These are phyloP conservation scores for Anoplophora glabripennis DNA, from an alignment of 1,140 invertebrate species.

Conservation along the genomic window DNA sequence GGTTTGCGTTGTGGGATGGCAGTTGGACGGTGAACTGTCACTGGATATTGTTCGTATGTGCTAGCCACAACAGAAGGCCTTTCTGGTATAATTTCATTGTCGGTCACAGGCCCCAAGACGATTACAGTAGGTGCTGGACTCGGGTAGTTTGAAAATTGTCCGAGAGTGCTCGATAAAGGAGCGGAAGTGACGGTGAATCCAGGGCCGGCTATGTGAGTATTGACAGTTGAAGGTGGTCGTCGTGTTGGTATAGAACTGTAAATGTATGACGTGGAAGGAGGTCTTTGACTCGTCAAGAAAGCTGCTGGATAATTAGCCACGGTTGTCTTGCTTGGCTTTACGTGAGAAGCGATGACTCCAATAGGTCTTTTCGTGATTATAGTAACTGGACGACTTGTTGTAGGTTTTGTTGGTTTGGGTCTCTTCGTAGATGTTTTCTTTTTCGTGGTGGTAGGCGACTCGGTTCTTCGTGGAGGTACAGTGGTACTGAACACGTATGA, in stretches of 20 bases:
- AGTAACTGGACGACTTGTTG: conserved; percentile 19
- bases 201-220: conserved; percentile 30
- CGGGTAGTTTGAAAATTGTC: conserved; percentile 37
- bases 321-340: conserved; percentile 23
- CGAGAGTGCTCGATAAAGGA: conserved; percentile 16
- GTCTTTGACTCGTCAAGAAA: conserved; percentile 38
- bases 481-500: conserved; percentile 59
- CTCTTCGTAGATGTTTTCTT: conserved; percentile 12
- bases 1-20: conserved; percentile 47
- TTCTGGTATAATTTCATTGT: conserved; percentile 31
- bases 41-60: conserved; percentile 15
- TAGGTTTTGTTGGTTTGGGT: conserved; percentile 15
- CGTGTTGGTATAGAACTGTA: conserved; percentile 54
- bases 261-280: conserved; percentile 59
- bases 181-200: conserved; percentile 32
- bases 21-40: conserved; percentile 41
- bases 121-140: conserved; percentile 71
- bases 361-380: conserved; percentile 19
- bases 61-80: conserved; percentile 6
- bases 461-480: conserved; percentile 42
- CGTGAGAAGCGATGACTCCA: conserved; percentile 14
- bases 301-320: conserved; percentile 35
- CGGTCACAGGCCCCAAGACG: conserved; percentile 58
- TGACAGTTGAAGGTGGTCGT: conserved; percentile 29
- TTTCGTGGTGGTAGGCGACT: conserved; percentile 7